Evolutionary conservation across 2,888 invertebrate genomes (phyloP), one percentile per base, ranked within the genome.

Genomic region (Polyploca ridens): DNA sequence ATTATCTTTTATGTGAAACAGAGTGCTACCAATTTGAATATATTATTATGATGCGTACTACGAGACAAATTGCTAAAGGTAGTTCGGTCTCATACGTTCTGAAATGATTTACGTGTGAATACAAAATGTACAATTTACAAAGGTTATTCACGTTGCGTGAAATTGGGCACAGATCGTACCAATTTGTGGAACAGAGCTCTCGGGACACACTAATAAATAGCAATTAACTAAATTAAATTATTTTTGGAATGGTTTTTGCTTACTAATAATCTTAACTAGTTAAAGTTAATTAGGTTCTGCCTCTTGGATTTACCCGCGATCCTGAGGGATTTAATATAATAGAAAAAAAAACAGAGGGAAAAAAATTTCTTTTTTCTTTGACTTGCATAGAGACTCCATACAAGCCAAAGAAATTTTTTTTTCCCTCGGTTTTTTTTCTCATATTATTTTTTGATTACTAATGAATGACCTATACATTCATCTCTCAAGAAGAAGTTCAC

Each of bases 171-270:
- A n/a, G n/a, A 61, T 41, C 14, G 19, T 41, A 19, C 27, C 44
- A 41, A 61, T 61, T 61, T 61, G 59, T 33, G 13, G 41, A 41
- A 16, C 61, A 14, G 14, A 41, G 13, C 61, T 41, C 61, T 27
- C 27, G 61, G 41, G 61, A 61, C 41, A 13, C 60, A 41, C 10
- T 27, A 19, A 54, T 54, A 41, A 61, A 27, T 61, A 19, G 11
- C 16, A 27, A 61, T 61, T 44, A 61, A 13, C 14, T 61, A 41
- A 41, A 27, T 61, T 10, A 61, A 44, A 60, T 60, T 19, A 60
- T 61, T 41, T 44, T 61, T 61, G 16, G 11, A 13, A 16, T 16
- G 19, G 16, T 41, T 41, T 16, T 61, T 61, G n/a, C 27, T 44
- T 44, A n/a, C n/a, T 38, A 4, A 13, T 3, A 3, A 16, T 58